Evolutionary conservation across 1,140 invertebrate species (phyloP).

Genomic region (Cataglyphis hispanica): DNA sequence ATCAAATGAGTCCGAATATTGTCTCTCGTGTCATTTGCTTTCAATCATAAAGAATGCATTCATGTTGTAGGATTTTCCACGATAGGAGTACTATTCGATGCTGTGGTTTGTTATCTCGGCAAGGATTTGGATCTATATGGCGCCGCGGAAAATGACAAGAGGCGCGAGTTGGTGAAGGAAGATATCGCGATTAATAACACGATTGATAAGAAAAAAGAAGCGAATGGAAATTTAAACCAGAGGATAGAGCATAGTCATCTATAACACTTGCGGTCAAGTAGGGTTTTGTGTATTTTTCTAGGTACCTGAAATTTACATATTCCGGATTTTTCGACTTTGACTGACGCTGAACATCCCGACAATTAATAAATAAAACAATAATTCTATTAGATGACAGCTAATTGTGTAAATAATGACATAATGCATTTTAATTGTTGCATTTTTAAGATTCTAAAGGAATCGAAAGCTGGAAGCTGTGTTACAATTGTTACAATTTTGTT

Average conservation of each 20-base stretch:
- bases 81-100: slow-evolving; percentile 88
- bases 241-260: slow-evolving; percentile 43
- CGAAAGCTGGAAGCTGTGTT: not conserved
- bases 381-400: not conserved
- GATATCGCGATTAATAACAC: slow-evolving; percentile 45
- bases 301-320: slow-evolving; percentile 59
- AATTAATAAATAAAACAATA: slow-evolving; percentile 22
- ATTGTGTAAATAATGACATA: slow-evolving; percentile 30
- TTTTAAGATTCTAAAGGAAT: not conserved
- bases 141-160: slow-evolving; percentile 85
- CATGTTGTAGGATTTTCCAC: slow-evolving; percentile 85
- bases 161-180: slow-evolving; percentile 80
- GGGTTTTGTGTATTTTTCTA: slow-evolving; percentile 34
- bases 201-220: slow-evolving; percentile 65
- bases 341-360: slow-evolving; percentile 14
- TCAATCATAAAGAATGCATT: not conserved
- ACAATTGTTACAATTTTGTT: not conserved
- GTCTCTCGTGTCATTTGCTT: not conserved
- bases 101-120: slow-evolving; percentile 87
- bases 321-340: slow-evolving; percentile 6
- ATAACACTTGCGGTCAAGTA: not conserved
- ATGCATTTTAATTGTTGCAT: not conserved
- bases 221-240: slow-evolving; percentile 69
- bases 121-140: slow-evolving; percentile 88
- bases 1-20: not conserved